Percentiles rank a stretch among this genome's conserved stretches.
These are phyloP conservation scores for Lepidocyrtinus sp. DNA, from an alignment of 2,888 invertebrate species.

Conservation along the genomic window DNA sequence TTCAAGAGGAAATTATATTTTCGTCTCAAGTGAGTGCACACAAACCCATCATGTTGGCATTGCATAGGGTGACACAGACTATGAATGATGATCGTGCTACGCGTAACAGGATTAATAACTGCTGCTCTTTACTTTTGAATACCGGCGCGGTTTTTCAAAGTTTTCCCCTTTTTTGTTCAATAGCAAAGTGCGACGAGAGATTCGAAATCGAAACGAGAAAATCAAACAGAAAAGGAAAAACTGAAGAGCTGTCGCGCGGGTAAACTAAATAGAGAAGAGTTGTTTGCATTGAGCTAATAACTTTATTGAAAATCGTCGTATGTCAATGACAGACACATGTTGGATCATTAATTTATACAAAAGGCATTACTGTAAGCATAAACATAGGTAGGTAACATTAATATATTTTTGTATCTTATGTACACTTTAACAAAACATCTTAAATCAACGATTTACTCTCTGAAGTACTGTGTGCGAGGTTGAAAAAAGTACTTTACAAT, in stretches of 20 bases:
- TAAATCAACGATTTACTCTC: too few relatives aligned
- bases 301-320: conserved; percentile 51
- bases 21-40: not conserved
- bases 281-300: conserved; percentile 56
- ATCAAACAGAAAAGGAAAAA: not conserved
- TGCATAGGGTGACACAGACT: too few relatives aligned
- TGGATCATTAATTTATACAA: conserved; percentile 8
- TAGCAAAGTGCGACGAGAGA: not conserved
- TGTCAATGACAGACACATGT: conserved; percentile 24
- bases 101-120: too few relatives aligned
- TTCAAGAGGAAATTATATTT: not conserved
- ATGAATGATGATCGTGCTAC: too few relatives aligned
- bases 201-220: not conserved
- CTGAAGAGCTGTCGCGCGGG: not conserved
- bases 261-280: not conserved
- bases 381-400: too few relatives aligned
- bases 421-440: too few relatives aligned
- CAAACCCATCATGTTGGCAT: too few relatives aligned
- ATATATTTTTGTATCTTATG: too few relatives aligned
- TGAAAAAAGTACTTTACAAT: too few relatives aligned
- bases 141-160: not conserved
- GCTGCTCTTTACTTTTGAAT: not conserved
- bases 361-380: too few relatives aligned
- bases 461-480: too few relatives aligned
- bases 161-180: not conserved